A percentile compares a stretch with the other conserved stretches of the same genome.
These are phyloP conservation scores for Pipistrellus pipistrellus DNA, from an alignment of 2,797 vertebrate species.

Conservation along the genomic window DNA sequence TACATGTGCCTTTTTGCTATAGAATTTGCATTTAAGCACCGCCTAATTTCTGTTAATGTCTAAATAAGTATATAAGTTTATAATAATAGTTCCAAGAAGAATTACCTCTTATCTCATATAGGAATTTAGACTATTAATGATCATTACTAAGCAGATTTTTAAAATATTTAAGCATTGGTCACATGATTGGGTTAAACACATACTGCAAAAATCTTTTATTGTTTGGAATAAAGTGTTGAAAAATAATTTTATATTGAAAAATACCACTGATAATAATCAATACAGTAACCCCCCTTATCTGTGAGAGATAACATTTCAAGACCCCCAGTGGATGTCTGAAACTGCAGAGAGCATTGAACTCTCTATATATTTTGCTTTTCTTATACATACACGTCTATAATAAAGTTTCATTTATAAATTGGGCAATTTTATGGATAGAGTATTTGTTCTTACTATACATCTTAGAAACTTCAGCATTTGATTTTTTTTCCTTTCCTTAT, in stretches of 20 bases:
- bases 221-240: not conserved
- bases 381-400: not conserved
- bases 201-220: not conserved
- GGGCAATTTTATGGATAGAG: not conserved
- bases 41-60: not conserved
- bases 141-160: not conserved
- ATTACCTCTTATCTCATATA: not conserved
- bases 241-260: conserved; percentile 14
- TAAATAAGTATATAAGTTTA: not conserved
- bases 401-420: not conserved
- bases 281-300: not conserved
- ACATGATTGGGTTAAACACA: not conserved
- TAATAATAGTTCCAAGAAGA: conserved; percentile 2
- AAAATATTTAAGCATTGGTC: not conserved
- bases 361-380: not conserved
- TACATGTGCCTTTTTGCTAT: not conserved
- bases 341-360: not conserved
- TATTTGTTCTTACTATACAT: not conserved
- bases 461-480: no score
- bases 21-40: not conserved
- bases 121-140: not conserved
- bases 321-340: not conserved
- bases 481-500: no score
- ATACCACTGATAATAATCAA: not conserved
- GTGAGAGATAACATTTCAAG: not conserved